Conservation (phyloP, 2,888 invertebrate species). For the Andrena hattorfiana region DNA sequence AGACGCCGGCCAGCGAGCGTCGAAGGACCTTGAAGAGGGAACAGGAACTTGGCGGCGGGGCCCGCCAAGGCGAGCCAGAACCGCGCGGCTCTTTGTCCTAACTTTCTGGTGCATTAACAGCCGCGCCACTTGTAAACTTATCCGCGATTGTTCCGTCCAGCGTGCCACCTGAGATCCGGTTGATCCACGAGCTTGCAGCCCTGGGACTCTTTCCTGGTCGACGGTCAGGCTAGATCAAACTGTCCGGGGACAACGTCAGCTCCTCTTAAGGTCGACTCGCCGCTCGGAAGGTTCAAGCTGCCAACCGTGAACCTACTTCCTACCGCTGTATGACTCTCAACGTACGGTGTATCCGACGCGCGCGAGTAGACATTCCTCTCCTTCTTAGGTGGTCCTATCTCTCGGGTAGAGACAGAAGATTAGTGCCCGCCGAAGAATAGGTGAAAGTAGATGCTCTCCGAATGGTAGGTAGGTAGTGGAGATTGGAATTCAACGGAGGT, state of each 20-base stretch:
- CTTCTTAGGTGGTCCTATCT: too few species aligned
- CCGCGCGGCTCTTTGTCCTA: constrained; percentile 60
- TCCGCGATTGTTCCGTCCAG: constrained; percentile 6
- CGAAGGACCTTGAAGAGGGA: constrained; percentile 77
- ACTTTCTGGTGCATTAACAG: constrained; percentile 41
- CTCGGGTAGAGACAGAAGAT: too few species aligned
- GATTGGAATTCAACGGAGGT: not conserved
- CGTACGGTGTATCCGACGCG: too few species aligned
- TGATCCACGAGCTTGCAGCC: not conserved
- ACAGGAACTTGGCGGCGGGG: constrained; percentile 76
- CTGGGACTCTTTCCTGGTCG: not conserved
- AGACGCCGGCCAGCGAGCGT: constrained; percentile 42
- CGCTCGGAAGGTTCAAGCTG: not conserved
- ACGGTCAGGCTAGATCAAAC: too few species aligned
- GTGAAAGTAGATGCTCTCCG: not conserved
- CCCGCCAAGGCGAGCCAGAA: constrained; percentile 76
- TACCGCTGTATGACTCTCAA: not conserved
- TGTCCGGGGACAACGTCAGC: not conserved
- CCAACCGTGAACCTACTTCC: constrained; percentile 12
- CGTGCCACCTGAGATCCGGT: not conserved
- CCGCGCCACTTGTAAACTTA: constrained; percentile 4
- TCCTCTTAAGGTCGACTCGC: constrained; percentile 2
- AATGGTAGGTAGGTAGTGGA: not conserved
- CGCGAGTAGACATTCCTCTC: too few species aligned
- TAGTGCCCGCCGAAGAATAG: not conserved